Conservation (phyloP, 2,797 vertebrate species). For the Luscinia megarhynchos region DNA sequence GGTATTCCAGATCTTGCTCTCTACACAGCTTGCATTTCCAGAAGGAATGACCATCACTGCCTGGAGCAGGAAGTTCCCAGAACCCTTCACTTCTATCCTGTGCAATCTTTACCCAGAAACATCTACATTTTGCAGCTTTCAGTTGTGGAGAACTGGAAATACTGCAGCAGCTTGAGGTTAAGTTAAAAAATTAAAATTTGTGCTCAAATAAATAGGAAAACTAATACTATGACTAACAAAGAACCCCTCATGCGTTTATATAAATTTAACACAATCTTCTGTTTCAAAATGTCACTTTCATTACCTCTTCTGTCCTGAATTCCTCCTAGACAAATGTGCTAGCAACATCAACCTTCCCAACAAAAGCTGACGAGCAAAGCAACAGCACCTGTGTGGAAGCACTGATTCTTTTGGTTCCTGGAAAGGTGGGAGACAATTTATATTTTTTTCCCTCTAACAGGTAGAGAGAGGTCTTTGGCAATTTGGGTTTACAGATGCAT, state of each 20-base stretch:
- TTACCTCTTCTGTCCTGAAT: background rate
- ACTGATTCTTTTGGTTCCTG: background rate
- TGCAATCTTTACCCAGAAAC: background rate
- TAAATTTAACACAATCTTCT: background rate
- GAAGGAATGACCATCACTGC: background rate
- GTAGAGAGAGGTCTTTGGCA: background rate
- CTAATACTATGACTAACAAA: background rate
- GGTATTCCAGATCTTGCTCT: background rate
- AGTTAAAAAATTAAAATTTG: background rate
- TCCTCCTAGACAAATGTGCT: background rate
- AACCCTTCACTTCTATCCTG: background rate
- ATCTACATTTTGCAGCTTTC: background rate
- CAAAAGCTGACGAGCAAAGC: background rate
- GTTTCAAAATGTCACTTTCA: background rate
- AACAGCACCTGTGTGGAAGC: background rate
- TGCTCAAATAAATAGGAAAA: background rate
- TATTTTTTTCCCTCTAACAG: background rate
- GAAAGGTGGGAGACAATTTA: background rate
- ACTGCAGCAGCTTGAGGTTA: background rate
- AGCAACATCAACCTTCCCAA: background rate
- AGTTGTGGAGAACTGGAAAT: background rate
- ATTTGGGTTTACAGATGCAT: background rate
- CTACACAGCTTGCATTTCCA: background rate
- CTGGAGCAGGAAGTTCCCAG: rapidly evolving
- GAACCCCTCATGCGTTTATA: background rate